Evolutionary conservation across 2,888 invertebrate species (phyloP).

Genomic region (Protodeltote pygarga): DNA sequence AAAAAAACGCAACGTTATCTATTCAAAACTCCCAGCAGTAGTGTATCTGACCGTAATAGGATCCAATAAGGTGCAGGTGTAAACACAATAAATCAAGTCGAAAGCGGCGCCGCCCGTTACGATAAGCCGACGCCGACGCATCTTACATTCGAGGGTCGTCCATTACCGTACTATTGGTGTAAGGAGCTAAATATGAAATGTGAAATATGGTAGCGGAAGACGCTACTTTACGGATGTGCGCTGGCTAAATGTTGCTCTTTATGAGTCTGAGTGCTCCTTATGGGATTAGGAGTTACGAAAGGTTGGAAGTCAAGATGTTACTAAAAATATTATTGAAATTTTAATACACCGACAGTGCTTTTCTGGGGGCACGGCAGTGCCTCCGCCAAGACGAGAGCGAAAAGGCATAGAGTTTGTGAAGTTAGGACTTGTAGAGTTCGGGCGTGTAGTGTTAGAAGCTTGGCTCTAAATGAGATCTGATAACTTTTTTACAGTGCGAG

Average conservation of each 20-base stretch:
- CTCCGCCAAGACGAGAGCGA: too few species aligned
- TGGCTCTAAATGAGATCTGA: too few species aligned
- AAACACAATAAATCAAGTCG: conserved; percentile 44
- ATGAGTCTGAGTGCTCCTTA: conserved; percentile 14
- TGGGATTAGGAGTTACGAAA: conserved; percentile 2
- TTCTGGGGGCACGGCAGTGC: too few species aligned
- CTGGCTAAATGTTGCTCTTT: conserved; percentile 19
- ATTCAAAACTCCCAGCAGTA: conserved; percentile 29
- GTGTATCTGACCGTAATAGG: conserved; percentile 22
- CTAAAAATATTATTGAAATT: too few species aligned
- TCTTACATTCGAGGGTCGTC: conserved; percentile 40
- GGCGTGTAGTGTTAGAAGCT: too few species aligned
- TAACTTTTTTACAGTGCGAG: too few species aligned
- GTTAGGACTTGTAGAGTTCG: too few species aligned
- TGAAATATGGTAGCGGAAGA: conserved; percentile 38
- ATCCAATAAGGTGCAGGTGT: conserved; percentile 43
- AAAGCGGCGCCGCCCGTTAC: conserved; percentile 32
- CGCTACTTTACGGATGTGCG: conserved; percentile 25
- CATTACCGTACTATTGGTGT: conserved; percentile 31
- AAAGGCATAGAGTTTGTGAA: too few species aligned
- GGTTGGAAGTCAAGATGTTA: conserved; percentile 21
- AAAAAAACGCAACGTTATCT: too few species aligned
- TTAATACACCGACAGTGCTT: too few species aligned
- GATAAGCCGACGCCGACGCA: conserved; percentile 47
- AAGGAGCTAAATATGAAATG: conserved; percentile 42